Percentiles rank a stretch among this genome's conserved stretches.
These are phyloP conservation scores for Neogobius melanostomus DNA, from an alignment of 2,113 vertebrate species.

Conservation along the genomic window DNA sequence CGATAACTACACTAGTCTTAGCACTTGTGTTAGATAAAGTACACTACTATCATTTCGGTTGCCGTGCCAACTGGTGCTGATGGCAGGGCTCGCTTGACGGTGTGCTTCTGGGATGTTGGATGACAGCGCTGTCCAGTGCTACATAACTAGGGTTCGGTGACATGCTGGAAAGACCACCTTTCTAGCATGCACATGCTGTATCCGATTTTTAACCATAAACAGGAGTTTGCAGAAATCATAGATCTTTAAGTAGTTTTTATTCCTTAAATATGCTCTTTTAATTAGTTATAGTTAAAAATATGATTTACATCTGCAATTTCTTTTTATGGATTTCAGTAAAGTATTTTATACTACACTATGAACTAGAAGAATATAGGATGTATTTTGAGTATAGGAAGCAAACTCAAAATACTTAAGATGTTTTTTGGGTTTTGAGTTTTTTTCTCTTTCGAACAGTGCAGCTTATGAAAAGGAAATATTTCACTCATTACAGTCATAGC, in stretches of 20 bases:
- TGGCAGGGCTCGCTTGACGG: background rate
- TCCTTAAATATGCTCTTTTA: background rate
- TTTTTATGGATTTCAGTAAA: too few species aligned
- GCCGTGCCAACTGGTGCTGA: conserved; percentile 1
- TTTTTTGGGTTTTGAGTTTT: too few species aligned
- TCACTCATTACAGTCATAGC: conserved; percentile 8
- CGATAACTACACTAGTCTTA: conserved; percentile 1
- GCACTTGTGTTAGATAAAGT: background rate
- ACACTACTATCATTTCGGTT: conserved; percentile 1
- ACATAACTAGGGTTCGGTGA: background rate
- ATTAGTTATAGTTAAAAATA: background rate
- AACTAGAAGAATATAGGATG: too few species aligned
- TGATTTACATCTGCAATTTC: too few species aligned
- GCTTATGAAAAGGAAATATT: background rate
- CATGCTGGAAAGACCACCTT: conserved; percentile 6
- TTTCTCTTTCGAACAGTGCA: background rate
- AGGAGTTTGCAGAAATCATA: background rate
- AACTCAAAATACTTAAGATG: background rate
- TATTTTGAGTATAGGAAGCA: background rate
- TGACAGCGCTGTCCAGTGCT: conserved; percentile 13
- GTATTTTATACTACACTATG: too few species aligned
- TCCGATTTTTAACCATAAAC: background rate
- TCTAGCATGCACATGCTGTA: background rate
- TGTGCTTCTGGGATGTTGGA: conserved; percentile 9
- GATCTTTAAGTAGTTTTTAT: background rate